These are phyloP conservation scores for Mobula birostris DNA, from an alignment of 2,113 vertebrate genomes.

Conservation along the genomic window DNA sequence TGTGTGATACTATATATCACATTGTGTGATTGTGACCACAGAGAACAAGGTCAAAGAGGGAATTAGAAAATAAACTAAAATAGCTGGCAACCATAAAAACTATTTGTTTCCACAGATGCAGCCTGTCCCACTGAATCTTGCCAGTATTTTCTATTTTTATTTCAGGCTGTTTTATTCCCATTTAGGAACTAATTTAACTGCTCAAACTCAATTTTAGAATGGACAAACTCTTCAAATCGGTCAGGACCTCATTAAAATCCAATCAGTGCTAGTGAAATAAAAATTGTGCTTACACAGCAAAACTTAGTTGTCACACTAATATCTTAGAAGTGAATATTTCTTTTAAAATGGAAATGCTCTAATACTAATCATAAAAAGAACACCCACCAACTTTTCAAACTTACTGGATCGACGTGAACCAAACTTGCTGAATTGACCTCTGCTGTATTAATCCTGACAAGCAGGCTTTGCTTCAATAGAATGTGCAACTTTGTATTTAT, in stretches of 20 bases:
- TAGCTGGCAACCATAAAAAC: too few species aligned
- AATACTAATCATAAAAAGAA: neutral
- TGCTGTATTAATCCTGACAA: slow-evolving; percentile 47
- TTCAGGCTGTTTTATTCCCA: neutral
- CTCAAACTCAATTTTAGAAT: neutral
- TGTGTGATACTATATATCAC: too few species aligned
- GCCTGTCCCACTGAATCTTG: too few species aligned
- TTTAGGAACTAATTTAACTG: neutral
- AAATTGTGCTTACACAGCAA: neutral
- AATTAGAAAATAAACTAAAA: too few species aligned
- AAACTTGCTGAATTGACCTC: neutral
- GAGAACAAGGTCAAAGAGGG: too few species aligned
- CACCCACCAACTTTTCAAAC: neutral
- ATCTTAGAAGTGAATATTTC: neutral
- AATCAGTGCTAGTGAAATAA: neutral
- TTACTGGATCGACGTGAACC: neutral
- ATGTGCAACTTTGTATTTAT: slow-evolving; percentile 54
- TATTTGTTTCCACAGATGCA: too few species aligned
- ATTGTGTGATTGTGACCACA: too few species aligned
- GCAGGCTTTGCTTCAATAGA: slow-evolving; percentile 66
- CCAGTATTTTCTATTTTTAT: too few species aligned
- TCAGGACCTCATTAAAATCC: neutral
- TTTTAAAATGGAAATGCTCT: neutral
- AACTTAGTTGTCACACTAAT: neutral
- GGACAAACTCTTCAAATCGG: neutral